Conservation (phyloP, 2,797 vertebrate genomes). For the Anabas testudineus region DNA sequence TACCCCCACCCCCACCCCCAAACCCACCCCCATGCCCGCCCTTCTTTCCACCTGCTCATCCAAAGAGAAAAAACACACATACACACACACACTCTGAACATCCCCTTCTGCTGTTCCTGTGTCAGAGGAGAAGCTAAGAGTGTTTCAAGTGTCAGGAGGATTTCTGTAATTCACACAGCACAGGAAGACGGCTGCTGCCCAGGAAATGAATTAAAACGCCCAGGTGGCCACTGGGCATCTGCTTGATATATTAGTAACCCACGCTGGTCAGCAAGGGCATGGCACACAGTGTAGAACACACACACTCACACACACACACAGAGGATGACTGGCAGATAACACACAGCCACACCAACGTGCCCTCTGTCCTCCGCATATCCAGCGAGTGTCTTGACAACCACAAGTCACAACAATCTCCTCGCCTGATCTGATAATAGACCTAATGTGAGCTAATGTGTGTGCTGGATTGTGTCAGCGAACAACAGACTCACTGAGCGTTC, state of each 20-base stretch:
- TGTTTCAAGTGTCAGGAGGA: conserved; percentile 62
- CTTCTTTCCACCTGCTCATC: conserved; percentile 53
- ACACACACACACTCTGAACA: conserved; percentile 15
- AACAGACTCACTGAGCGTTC: conserved; percentile 2
- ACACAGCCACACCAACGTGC: conserved; percentile 31
- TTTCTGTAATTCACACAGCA: conserved; percentile 56
- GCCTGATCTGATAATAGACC: conserved; percentile 73
- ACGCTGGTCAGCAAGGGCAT: conserved; percentile 45
- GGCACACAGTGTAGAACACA: conserved; percentile 1
- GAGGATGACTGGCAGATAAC: conserved; percentile 59
- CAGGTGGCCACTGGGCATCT: conserved; percentile 66
- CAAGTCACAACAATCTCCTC: conserved; percentile 66
- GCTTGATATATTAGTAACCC: conserved; percentile 56
- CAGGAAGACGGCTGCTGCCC: conserved; percentile 27
- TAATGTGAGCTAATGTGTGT: conserved; percentile 66
- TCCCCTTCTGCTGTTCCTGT: conserved; percentile 52
- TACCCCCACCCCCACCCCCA: too few species aligned
- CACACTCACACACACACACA: conserved; percentile 38
- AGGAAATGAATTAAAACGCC: conserved; percentile 73
- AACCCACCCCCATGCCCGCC: too few species aligned
- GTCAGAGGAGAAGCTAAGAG: conserved; percentile 59
- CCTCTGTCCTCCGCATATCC: conserved; percentile 38
- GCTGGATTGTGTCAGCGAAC: conserved; percentile 25
- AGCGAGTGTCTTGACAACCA: conserved; percentile 62
- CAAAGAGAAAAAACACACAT: conserved; percentile 9